Base-by-base conservation (phyloP, 53 echinoderm and acorn worm genomes). In the Hippasteria phrygiana region DNA sequence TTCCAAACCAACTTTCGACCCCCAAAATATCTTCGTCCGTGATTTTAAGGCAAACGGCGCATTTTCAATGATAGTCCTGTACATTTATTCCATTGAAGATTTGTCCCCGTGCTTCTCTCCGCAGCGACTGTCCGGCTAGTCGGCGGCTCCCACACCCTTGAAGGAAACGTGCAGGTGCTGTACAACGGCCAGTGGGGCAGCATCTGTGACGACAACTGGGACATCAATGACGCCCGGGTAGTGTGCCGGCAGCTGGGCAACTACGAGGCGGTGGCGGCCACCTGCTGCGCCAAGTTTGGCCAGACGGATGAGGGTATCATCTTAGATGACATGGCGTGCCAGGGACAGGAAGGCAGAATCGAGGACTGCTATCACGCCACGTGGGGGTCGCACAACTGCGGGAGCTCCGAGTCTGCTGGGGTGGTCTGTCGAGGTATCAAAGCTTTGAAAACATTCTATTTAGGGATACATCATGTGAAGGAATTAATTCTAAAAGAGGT, bases 191-290 rank as follows among this genome's bases (percentile, higher is more conserved):
- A 12, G 0, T 95, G 93, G 93, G 95, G 95, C 13, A 79, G 80
- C 17, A 89, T 95, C 6, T 95, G 95, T 54, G 95, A 95, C 50
- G 95, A 95, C 77, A 93, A 89, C 88, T 95, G 95, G 95, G 95
- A 91, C 32, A 74, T 95, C 20, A 85, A 93, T 18, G 95, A 95
- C 80, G 95, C 93, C 13, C 46, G 84, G 90, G 96, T 96, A 20
- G 88, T 96, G 2, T 96, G 96, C 72, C 93, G 96, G 77, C 96
- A 96, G 74, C 90, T 96, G 2, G 96, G 96, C 38, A 96, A 96
- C 85, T 93, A 88, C 50, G 93, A 96, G 69, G 96, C 93, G 0
- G 93, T 93, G 26, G 89, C 96, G 1, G 84, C 90, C 34, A 90
- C 93, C 26, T 92, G 90, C 74, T 93, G 96, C 29, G 88, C 91